Percentiles rank a stretch among this genome's conserved stretches.
These are phyloP conservation scores for Phrynocephalus guinanensis DNA, from an alignment of 2,797 vertebrate species.

Conservation along the genomic window DNA sequence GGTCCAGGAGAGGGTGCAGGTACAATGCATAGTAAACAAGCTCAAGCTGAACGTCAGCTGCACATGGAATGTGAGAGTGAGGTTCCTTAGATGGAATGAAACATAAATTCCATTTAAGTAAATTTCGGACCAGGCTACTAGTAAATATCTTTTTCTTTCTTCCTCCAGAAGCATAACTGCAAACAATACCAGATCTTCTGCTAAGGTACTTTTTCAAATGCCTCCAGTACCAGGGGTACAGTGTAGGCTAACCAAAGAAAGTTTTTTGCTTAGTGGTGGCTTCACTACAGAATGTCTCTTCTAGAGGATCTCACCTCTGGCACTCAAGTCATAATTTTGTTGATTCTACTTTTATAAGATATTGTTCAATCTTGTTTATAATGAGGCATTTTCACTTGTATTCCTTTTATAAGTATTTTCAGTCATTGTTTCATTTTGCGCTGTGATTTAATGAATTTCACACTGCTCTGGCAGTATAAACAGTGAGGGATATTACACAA, in stretches of 20 bases:
- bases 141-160: too few relatives aligned
- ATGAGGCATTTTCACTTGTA: too few relatives aligned
- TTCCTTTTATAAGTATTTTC: background rate
- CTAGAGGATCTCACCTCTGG: background rate
- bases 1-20: too few relatives aligned
- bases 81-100: too few relatives aligned
- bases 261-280: background rate
- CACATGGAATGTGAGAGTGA: too few relatives aligned
- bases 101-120: too few relatives aligned
- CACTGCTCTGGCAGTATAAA: background rate
- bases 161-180: too few relatives aligned
- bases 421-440: background rate
- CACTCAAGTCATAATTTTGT: background rate
- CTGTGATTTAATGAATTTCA: background rate
- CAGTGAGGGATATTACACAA: background rate
- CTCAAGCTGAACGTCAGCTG: too few relatives aligned
- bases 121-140: too few relatives aligned
- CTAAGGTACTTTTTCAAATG: background rate
- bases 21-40: too few relatives aligned
- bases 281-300: background rate
- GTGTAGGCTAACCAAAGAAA: background rate
- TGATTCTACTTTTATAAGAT: background rate
- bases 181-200: background rate
- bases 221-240: background rate
- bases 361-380: too few relatives aligned